Evolutionary conservation across 2,797 vertebrate species (phyloP).

Genomic region (Pseudochirops cupreus): DNA sequence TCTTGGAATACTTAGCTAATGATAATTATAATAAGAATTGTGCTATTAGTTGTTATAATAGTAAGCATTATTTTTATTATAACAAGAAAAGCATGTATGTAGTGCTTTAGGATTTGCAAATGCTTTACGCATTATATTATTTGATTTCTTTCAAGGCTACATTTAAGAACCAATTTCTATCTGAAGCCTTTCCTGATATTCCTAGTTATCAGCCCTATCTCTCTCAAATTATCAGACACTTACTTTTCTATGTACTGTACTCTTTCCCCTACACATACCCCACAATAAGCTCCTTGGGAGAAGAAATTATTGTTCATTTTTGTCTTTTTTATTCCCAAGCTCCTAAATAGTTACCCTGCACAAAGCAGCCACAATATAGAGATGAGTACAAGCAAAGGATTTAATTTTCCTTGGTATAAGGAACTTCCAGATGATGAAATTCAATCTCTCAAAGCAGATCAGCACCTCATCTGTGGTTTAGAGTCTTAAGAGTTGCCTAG

Average conservation of each 20-base stretch:
- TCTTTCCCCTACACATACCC: too few relatives aligned
- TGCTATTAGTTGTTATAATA: background rate
- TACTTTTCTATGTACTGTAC: background rate
- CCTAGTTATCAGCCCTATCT: background rate
- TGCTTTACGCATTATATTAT: background rate
- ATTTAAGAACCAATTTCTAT: background rate
- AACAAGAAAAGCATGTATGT: background rate
- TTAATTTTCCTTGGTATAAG: background rate
- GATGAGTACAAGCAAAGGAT: background rate
- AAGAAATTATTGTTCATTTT: background rate
- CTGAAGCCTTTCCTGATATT: background rate
- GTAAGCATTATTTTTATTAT: background rate
- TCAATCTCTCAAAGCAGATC: background rate
- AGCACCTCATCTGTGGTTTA: background rate
- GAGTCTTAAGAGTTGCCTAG: background rate
- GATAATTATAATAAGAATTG: background rate
- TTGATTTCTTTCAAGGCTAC: background rate
- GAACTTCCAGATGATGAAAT: background rate
- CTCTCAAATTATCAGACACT: background rate
- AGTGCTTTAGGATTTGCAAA: background rate
- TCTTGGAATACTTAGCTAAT: background rate
- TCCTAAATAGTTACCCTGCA: background rate
- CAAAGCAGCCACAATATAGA: background rate
- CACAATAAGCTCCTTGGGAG: background rate
- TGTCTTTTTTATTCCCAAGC: background rate